Base-by-base conservation (phyloP, 2,113 vertebrate genomes). In the Phasianus colchicus region DNA sequence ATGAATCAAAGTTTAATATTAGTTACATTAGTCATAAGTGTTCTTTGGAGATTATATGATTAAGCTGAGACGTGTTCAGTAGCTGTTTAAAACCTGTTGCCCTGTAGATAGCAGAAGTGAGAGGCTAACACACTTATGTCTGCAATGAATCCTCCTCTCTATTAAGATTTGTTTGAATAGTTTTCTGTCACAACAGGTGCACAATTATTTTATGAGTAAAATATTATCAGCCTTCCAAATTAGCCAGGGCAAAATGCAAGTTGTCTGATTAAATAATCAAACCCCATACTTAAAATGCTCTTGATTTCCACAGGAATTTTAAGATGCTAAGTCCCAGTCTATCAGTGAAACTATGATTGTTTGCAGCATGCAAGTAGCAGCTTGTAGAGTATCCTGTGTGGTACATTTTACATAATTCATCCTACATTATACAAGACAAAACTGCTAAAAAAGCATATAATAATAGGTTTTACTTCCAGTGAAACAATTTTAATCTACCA, bases 241-340 rank as follows among this genome's bases (percentile, higher is more conserved):
- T 98, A 98, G 96, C 97, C 96, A 83, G 97, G 97, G 97, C 98
- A 98, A 98, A 98, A 98, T 98, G 98, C 95, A 97, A 97, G 97
- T 97, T 97, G 97, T 97, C 97, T 98, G 98, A 98, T 98, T 98
- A 98, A 98, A 98, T 98, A 98, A 98, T 98, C 97, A 98, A 97
- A 97, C 93, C 85, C 96, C 97, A 97, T 97, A 97, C 97, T 98
- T 98, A 97, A 98, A 98, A 98, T 97, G 97, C 97, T 97, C 96
- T 98, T 98, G 97, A 98, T 98, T 98, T 98, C 97, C 91, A 96
- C 90, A 76, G 96, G 97, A 98, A 98, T 98, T 97, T 98, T 97
- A 97, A 98, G 97, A 98, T 97, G 96, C 81, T 88, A 96, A 97
- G 90, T 96, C 94, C 88, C 84, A 95, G 89, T 97, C 94, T 97